Conservation (phyloP, 2,888 invertebrate genomes). For the Philaethria dido region DNA sequence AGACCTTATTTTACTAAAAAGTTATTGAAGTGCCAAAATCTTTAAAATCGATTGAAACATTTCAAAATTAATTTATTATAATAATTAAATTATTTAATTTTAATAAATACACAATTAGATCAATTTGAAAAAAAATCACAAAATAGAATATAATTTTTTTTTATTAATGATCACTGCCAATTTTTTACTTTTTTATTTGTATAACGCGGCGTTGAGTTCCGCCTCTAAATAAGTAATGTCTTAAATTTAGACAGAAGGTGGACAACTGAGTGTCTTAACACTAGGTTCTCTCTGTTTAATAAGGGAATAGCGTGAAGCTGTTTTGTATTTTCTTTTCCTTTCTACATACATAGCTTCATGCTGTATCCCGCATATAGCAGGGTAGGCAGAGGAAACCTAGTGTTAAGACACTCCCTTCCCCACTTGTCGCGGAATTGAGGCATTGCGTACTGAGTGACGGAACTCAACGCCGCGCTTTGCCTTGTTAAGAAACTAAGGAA, state of each 20-base stretch:
- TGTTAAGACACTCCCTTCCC: too few species aligned
- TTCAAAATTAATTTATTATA: slow-evolving; percentile 4
- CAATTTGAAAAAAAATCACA: not conserved
- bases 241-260: too few species aligned
- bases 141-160: not conserved
- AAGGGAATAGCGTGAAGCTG: not conserved
- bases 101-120: slow-evolving; percentile 7
- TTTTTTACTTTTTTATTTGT: slow-evolving; percentile 1
- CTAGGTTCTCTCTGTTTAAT: too few species aligned
- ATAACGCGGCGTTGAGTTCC: not conserved
- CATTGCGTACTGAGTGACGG: too few species aligned
- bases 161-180: slow-evolving; percentile 4
- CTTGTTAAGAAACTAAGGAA: too few species aligned
- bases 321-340: not conserved
- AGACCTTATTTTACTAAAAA: not conserved
- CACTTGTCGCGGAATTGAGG: too few species aligned
- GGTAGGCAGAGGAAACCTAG: too few species aligned
- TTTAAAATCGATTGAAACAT: not conserved
- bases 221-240: too few species aligned
- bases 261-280: too few species aligned
- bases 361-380: too few species aligned
- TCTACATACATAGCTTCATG: too few species aligned
- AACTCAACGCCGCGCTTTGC: too few species aligned
- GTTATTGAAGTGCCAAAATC: not conserved
- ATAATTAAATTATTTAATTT: slow-evolving; percentile 11